Conservation (phyloP, 2,888 invertebrate genomes). For the Griposia aprilina region DNA sequence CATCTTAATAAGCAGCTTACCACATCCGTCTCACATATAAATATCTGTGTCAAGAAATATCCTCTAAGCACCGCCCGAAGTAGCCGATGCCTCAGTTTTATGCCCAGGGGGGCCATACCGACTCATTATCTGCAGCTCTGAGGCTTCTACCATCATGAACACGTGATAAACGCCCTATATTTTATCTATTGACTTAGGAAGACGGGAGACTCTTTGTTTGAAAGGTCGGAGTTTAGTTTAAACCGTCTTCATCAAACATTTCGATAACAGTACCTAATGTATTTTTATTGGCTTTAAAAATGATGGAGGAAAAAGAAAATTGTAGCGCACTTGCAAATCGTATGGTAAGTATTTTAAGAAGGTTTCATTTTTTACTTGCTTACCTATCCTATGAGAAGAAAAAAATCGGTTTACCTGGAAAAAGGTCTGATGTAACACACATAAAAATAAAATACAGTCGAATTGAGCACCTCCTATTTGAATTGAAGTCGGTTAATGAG, state of each 20-base stretch:
- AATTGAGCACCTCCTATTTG: too few species aligned
- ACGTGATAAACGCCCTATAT: slow-evolving; percentile 64
- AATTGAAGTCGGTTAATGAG: too few species aligned
- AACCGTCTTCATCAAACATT: background rate
- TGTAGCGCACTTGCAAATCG: background rate
- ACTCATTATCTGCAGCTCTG: slow-evolving; percentile 73
- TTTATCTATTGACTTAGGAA: slow-evolving; percentile 54
- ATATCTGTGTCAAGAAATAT: slow-evolving; percentile 50
- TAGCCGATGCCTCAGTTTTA: slow-evolving; percentile 38
- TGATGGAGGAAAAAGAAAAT: background rate
- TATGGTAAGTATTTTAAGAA: background rate
- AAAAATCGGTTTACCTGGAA: too few species aligned
- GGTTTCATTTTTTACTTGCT: background rate
- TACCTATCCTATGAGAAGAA: background rate
- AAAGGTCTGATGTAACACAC: too few species aligned
- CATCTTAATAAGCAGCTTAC: slow-evolving; percentile 22
- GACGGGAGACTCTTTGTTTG: slow-evolving; percentile 4
- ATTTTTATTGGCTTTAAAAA: background rate
- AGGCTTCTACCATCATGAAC: slow-evolving; percentile 50
- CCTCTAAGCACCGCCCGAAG: slow-evolving; percentile 11
- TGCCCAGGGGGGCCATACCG: slow-evolving; percentile 68
- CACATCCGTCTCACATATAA: slow-evolving; percentile 23
- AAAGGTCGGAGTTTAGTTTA: background rate
- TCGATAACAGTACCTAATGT: background rate
- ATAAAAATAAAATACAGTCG: too few species aligned